These are phyloP conservation scores for Theonella swinhoei DNA, from an alignment of 37 sponge, comb jelly and placozoan genomes.

Conservation along the genomic window DNA sequence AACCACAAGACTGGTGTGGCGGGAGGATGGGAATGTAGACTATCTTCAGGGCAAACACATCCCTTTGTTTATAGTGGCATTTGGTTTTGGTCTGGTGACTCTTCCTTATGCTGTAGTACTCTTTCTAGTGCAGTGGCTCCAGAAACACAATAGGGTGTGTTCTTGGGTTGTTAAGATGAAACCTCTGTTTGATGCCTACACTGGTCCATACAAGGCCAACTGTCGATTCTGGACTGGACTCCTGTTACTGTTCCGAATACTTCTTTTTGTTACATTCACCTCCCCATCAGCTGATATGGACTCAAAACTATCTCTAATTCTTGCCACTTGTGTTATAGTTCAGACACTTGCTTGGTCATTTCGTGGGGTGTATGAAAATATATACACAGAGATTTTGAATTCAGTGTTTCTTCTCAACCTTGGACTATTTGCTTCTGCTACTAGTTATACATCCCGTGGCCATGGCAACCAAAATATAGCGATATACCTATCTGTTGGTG, in stretches of 20 bases:
- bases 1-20: neutral
- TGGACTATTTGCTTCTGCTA: neutral
- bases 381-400: neutral
- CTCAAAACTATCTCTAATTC: neutral
- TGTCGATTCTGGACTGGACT: constrained; percentile 41
- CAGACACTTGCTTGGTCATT: neutral
- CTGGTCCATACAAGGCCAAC: constrained; percentile 33
- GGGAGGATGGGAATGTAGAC: neutral
- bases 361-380: constrained; percentile 22
- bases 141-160: neutral
- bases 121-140: constrained; percentile 5
- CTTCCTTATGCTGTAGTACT: constrained; percentile 35
- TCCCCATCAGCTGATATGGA: neutral
- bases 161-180: constrained; percentile 19
- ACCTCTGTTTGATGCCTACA: constrained; percentile 37
- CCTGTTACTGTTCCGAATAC: constrained; percentile 21
- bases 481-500: neutral
- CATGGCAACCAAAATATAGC: neutral
- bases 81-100: neutral
- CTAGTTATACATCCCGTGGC: neutral
- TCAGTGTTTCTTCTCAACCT: constrained; percentile 22
- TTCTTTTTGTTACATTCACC: constrained; percentile 7
- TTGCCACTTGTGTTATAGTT: neutral
- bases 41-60: constrained; percentile 15
- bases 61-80: constrained; percentile 3